Evolutionary conservation across 2,113 vertebrate species (phyloP), one percentile per base, ranked within the genome.

Genomic region (Dipodomys ordii): DNA sequence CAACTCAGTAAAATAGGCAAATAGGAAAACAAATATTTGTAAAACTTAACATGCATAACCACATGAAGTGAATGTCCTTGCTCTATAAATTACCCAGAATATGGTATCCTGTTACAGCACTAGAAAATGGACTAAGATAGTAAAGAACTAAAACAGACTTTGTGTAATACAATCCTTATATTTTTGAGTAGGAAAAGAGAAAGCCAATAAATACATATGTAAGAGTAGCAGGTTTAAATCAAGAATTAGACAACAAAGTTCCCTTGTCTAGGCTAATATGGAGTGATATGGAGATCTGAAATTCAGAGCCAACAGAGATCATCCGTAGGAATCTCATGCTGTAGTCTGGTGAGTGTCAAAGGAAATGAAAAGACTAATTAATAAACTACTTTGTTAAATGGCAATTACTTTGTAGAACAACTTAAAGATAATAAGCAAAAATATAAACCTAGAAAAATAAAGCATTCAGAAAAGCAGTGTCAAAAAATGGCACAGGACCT

Each of bases 141-240:
- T 28, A 68, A 46, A 25, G 39, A 1, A 93, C 5, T 64, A 69
- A 92, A 81, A 49, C n/a, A 90, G 12, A 65, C 13, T 91, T 85
- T 62, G 22, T 84, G 44, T 53, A 65, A 90, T 44, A 73, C 7
- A 80, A 20, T 79, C n/a, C 46, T 93, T 49, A 84, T 67, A 93
- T 65, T 87, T 90, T 49, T 68, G 69, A 6, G 2, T 23, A 81
- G 9, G 27, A 91, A 86, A 13, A 30, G 16, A 94, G 30, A 30
- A 76, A 67, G 16, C 44, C 30, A 62, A 83, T 27, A 93, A 87
- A 87, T 76, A 39, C 65, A 2, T 73, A 39, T 35, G 3, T 8
- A 83, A 39, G 1, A 39, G 39, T 39, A 39, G 39, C 5, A 39
- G 35, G 35, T 35, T 35, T 2, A 35, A 35, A 35, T 35, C 3